Base-by-base conservation (phyloP, 2,888 invertebrate species). In the Troglohyphantes excavatus region DNA sequence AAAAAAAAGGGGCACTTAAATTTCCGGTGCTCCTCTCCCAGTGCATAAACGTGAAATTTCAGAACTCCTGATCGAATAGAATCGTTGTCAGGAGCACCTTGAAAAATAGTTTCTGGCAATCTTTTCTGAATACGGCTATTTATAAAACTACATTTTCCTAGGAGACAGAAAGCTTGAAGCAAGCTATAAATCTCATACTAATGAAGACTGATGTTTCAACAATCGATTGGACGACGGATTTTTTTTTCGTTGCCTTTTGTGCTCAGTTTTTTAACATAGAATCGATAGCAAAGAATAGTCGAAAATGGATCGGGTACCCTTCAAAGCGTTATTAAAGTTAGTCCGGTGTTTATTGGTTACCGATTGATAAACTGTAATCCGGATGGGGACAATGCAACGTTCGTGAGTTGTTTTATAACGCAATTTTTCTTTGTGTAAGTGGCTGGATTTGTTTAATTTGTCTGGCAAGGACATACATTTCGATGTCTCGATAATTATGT, bases 131-230 rank as follows among this genome's bases (percentile, higher is more conserved):
- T 81, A 68, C 67, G 46, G 75, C 81, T 81, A 82, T 88, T 88
- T 88, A 88, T 88, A 88, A 88, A 88, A 88, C 76, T 75, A 73
- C 81, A 75, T 88, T 88, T 88, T 88, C 88, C 81, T 63, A 23
- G 65, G 26, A 75, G 88, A 88, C 73, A 73, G 65, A 82, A 81
- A 73, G 46, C 81, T 68, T 78, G 88, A 82, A 88, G 73, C 33
- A 67, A 68, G 65, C 88, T 79, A 72, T 88, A 88, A 88, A 88
- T 81, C 75, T 88, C 75, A 39, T 33, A 29, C 82, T 81, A 81
- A 75, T 88, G 75, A 81, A 81, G 75, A 88, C 65, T 82, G 81
- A 82, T 88, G 82, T 73, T 75, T 88, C 70, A 33, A 81, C 72
- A 88, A 75, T 88, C 88, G 82, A 88, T 88, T 72, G 53, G 17